These are phyloP conservation scores for Beris chalybata DNA, from an alignment of 2,888 invertebrate genomes.

Conservation along the genomic window DNA sequence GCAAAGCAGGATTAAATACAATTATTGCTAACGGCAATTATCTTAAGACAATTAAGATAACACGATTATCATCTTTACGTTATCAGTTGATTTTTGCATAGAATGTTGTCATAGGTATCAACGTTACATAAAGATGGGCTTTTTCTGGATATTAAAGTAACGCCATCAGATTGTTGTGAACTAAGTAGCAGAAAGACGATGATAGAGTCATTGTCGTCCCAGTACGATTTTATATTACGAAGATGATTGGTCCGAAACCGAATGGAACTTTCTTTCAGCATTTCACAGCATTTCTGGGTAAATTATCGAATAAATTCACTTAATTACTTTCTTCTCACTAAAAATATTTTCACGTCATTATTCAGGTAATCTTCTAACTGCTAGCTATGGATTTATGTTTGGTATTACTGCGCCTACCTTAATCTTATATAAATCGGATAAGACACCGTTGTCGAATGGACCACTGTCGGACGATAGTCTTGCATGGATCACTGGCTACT, in stretches of 20 bases:
- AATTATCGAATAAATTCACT: background rate
- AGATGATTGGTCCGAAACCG: conserved; percentile 31
- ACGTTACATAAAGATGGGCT: background rate
- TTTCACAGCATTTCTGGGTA: conserved; percentile 33
- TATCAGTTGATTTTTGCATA: conserved; percentile 11
- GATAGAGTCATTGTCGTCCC: background rate
- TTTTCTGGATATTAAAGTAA: conserved; percentile 1
- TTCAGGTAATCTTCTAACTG: conserved; percentile 48
- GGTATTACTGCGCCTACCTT: conserved; percentile 50
- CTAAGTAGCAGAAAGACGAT: conserved; percentile 5
- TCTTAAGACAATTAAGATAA: too few relatives aligned
- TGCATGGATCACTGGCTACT: conserved; percentile 46
- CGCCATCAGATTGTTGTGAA: background rate
- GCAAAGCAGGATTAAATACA: background rate
- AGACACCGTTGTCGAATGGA: conserved; percentile 44
- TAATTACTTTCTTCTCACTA: background rate
- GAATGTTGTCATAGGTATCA: background rate
- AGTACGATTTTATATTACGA: background rate
- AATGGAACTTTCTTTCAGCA: conserved; percentile 31
- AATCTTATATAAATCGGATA: conserved; percentile 45
- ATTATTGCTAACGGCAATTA: too few relatives aligned
- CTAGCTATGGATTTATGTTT: conserved; percentile 52
- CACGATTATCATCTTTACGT: background rate
- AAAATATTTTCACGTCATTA: background rate
- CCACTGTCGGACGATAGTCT: conserved; percentile 44